Evolutionary conservation across 2,113 vertebrate species (phyloP).

Genomic region (Mustelus asterias): DNA sequence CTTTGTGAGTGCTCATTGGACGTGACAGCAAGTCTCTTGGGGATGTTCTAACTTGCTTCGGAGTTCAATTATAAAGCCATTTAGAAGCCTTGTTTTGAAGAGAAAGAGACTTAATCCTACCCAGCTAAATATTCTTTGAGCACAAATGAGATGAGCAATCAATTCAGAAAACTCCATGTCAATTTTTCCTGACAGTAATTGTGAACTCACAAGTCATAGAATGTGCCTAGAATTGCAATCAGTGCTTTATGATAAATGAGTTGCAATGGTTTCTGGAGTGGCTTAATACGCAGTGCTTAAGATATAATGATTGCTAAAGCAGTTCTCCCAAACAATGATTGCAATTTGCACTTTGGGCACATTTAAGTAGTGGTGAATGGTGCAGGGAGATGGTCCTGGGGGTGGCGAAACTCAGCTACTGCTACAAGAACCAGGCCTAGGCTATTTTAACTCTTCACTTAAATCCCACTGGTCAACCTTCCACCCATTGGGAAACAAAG

Average conservation of each 20-base stretch:
- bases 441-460: not conserved
- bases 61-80: constrained; percentile 10
- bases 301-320: not conserved
- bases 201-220: not conserved
- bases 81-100: not conserved
- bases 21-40: not conserved
- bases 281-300: not conserved
- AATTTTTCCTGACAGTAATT: not conserved
- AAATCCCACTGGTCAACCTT: not conserved
- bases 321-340: not conserved
- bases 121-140: not conserved
- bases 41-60: not conserved
- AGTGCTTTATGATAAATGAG: not conserved
- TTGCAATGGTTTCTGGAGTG: not conserved
- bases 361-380: not conserved
- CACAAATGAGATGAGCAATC: not conserved
- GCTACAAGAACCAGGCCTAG: not conserved
- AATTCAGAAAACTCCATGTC: not conserved
- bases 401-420: not conserved
- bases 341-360: not conserved
- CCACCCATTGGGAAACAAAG: not conserved
- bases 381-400: not conserved
- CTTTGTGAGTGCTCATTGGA: not conserved
- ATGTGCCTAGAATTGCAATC: not conserved
- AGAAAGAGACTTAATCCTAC: not conserved